These are phyloP conservation scores for Apis mellifera DNA, from an alignment of 1,140 invertebrate species.

Conservation along the genomic window DNA sequence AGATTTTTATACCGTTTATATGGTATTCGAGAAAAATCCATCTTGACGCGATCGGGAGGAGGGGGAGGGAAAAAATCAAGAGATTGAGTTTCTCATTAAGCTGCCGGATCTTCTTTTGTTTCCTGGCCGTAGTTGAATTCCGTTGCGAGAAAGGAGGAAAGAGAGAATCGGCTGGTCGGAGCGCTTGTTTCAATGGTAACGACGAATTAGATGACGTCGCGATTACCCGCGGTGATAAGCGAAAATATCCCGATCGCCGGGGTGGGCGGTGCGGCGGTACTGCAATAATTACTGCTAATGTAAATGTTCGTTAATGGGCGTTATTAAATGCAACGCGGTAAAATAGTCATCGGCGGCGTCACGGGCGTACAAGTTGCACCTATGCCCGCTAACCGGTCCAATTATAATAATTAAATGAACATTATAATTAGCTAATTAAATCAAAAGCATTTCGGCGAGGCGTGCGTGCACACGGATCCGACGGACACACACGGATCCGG, in stretches of 20 bases:
- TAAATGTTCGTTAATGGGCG: conserved; percentile 79
- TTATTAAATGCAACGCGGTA: conserved; percentile 78
- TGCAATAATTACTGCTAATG: conserved; percentile 76
- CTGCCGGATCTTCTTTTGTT: neutral
- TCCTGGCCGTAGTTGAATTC: neutral
- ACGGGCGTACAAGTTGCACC: conserved; percentile 58
- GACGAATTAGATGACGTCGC: conserved; percentile 3
- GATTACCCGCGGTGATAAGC: conserved; percentile 41
- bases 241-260: conserved; percentile 60
- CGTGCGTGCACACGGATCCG: neutral
- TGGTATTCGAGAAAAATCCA: neutral
- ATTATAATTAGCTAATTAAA: conserved; percentile 73
- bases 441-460: conserved; percentile 59
- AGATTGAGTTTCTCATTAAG: conserved; percentile 12
- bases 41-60: conserved; percentile 5
- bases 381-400: conserved; percentile 68
- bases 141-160: neutral
- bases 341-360: conserved; percentile 61
- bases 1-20: neutral
- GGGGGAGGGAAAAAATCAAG: neutral
- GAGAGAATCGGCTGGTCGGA: no score
- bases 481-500: neutral
- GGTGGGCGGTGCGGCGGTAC: conserved; percentile 37
- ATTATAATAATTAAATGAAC: conserved; percentile 76
- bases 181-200: neutral